Evolutionary conservation across 2,888 invertebrate genomes (phyloP).

Genomic region (Nemurella pictetii): DNA sequence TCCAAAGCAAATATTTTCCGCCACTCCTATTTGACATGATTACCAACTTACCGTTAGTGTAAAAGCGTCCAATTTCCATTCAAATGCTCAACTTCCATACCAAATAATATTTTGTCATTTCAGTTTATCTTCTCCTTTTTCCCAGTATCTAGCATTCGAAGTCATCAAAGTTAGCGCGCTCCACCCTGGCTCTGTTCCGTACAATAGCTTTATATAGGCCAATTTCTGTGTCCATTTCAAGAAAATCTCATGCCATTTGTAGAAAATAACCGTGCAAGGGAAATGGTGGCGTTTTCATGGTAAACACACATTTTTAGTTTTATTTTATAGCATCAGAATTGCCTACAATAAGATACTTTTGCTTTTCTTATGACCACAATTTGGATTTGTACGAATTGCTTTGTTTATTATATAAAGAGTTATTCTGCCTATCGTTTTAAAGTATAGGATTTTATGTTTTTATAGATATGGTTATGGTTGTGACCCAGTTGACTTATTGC

Average conservation of each 20-base stretch:
- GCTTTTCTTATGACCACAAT: slow-evolving; percentile 15
- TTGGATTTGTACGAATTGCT: slow-evolving; percentile 20
- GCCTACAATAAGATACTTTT: slow-evolving; percentile 21
- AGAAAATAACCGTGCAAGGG: background rate
- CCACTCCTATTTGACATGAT: background rate
- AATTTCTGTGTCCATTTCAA: slow-evolving; percentile 9
- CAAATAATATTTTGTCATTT: background rate
- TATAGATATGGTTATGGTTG: background rate
- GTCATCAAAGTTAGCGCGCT: background rate
- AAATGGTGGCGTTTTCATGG: slow-evolving; percentile 7
- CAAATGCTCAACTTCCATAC: background rate
- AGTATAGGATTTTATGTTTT: background rate
- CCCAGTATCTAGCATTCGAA: background rate
- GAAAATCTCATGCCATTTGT: background rate
- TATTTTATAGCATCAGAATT: background rate
- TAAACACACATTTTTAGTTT: slow-evolving; percentile 12
- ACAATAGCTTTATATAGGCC: slow-evolving; percentile 2
- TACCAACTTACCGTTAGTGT: background rate
- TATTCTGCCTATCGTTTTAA: background rate
- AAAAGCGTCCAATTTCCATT: background rate
- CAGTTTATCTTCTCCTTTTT: background rate
- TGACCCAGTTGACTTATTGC: background rate
- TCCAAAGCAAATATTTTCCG: background rate
- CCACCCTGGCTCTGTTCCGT: background rate
- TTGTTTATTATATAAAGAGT: slow-evolving; percentile 2